These are phyloP conservation scores for Onychomys torridus DNA, from an alignment of 2,797 vertebrate genomes.

Conservation along the genomic window DNA sequence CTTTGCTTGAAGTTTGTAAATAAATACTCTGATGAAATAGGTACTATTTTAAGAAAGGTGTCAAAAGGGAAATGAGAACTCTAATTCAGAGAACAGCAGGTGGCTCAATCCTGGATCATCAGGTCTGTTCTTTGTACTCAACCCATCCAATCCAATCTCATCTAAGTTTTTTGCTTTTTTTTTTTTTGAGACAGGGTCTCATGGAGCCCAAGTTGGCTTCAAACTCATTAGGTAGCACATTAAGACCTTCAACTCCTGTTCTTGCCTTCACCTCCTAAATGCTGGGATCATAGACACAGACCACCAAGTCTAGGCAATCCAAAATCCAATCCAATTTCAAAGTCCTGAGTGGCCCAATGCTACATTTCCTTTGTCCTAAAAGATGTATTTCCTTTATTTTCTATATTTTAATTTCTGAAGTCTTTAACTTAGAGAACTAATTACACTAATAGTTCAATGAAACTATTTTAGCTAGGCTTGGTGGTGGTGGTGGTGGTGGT, in stretches of 20 bases:
- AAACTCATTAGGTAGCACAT: not conserved
- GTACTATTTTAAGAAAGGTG: slow-evolving; percentile 52
- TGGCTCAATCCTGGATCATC: not conserved
- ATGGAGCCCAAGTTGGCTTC: not conserved
- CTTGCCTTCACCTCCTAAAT: not conserved
- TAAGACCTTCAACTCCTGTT: not conserved
- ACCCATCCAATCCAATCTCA: not conserved
- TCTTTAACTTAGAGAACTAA: slow-evolving; percentile 51
- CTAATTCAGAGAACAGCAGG: not conserved
- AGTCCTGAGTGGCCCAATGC: not conserved
- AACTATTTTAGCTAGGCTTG: not conserved
- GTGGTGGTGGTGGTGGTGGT: not conserved
- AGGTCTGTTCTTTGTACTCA: not conserved
- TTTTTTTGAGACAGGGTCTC: not conserved
- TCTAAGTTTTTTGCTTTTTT: not conserved
- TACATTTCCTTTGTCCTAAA: not conserved
- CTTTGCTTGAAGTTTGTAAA: slow-evolving; percentile 42
- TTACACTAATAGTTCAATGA: slow-evolving; percentile 61
- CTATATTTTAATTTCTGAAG: slow-evolving; percentile 60
- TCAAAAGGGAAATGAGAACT: not conserved
- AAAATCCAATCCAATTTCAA: not conserved
- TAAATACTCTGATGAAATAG: slow-evolving; percentile 10
- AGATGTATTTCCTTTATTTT: not conserved
- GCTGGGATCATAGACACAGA: not conserved
- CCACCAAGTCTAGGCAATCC: not conserved